Conservation (phyloP, 2,888 invertebrate species). For the Orthosia gothica region DNA sequence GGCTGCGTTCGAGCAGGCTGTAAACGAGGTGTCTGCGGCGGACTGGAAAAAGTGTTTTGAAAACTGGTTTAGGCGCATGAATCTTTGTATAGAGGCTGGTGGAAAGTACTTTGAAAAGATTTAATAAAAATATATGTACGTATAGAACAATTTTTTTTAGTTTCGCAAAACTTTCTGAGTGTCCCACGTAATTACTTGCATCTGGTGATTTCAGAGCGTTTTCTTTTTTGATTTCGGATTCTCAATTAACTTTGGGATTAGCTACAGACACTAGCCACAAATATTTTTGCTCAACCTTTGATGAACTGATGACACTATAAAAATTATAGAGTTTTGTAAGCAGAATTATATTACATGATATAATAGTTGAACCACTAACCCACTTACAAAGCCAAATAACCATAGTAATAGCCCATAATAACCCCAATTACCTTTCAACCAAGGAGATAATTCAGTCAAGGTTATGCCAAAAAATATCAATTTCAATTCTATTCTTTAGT, state of each 20-base stretch:
- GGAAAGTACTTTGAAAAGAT: no score
- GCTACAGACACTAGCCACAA: not conserved
- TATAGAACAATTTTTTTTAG: no score
- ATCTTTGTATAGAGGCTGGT: no score
- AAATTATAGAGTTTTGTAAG: not conserved
- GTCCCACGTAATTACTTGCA: no score
- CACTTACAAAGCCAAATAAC: not conserved
- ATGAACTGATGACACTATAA: not conserved
- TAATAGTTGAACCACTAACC: slow-evolving; percentile 4
- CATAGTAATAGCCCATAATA: slow-evolving; percentile 19
- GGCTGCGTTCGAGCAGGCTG: no score
- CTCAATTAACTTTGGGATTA: not conserved
- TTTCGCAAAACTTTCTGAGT: no score
- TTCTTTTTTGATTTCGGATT: not conserved
- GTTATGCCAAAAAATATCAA: slow-evolving; percentile 27
- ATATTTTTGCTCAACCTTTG: not conserved
- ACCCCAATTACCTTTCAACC: slow-evolving; percentile 23
- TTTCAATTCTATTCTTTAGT: not conserved
- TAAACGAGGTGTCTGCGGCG: no score
- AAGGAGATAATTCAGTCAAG: slow-evolving; percentile 22
- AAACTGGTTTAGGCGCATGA: no score
- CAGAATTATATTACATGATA: not conserved
- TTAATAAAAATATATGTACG: no score
- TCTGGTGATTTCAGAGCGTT: not conserved
- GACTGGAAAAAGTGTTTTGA: no score